Conservation (phyloP, 2,888 invertebrate species). For the Athripsodes cinereus region DNA sequence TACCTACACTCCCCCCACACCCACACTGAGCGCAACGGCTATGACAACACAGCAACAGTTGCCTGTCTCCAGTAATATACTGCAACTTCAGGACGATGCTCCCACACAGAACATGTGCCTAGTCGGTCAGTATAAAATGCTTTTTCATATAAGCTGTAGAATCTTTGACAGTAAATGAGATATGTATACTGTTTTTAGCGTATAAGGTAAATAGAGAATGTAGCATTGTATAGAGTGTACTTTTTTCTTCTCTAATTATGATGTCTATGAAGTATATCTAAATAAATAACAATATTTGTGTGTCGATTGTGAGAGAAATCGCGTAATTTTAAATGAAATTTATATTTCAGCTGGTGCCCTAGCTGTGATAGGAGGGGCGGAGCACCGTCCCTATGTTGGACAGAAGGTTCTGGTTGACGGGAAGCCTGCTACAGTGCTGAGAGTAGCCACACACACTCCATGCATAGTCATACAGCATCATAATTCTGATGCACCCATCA, state of each 20-base stretch:
- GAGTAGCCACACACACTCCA: constrained; percentile 42
- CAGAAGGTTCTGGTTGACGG: constrained; percentile 40
- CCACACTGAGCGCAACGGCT: background rate
- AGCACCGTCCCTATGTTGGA: constrained; percentile 43
- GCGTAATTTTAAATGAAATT: too few species aligned
- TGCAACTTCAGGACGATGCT: constrained; percentile 9
- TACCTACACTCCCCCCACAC: constrained; percentile 1
- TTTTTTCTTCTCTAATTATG: too few species aligned
- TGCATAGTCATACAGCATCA: constrained; percentile 44
- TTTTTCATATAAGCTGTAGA: too few species aligned
- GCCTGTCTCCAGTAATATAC: background rate
- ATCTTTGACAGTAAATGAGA: too few species aligned
- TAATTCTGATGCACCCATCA: constrained; percentile 31
- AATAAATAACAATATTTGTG: too few species aligned
- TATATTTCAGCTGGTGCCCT: constrained; percentile 41
- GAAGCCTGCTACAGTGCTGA: constrained; percentile 42
- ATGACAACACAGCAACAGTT: background rate
- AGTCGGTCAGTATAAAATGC: constrained; percentile 15
- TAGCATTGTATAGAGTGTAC: too few species aligned
- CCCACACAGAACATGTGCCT: constrained; percentile 17
- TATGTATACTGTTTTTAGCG: too few species aligned
- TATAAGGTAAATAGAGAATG: too few species aligned
- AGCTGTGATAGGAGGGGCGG: constrained; percentile 45
- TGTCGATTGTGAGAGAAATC: too few species aligned
- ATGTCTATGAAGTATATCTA: too few species aligned